These are phyloP conservation scores for Vulpes lagopus DNA, from an alignment of 2,113 vertebrate genomes.

Conservation along the genomic window DNA sequence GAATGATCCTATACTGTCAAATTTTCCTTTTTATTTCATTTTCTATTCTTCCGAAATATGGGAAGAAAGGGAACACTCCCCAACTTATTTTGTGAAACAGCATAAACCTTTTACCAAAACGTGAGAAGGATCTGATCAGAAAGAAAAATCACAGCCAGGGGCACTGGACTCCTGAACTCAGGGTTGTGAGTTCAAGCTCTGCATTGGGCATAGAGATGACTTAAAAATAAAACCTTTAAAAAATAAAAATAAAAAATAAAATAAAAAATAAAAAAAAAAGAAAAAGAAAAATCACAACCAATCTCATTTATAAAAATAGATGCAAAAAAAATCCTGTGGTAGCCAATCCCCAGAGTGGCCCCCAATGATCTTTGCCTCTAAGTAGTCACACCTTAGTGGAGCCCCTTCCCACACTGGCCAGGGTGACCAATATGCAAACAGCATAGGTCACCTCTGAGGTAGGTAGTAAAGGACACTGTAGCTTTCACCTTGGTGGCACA, in stretches of 20 bases:
- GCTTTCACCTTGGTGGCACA: background rate
- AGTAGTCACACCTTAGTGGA: background rate
- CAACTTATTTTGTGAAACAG: background rate
- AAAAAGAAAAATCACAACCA: background rate
- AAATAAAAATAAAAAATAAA: too few species aligned
- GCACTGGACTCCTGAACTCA: background rate
- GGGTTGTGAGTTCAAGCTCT: background rate
- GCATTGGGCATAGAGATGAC: background rate
- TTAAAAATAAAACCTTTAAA: background rate
- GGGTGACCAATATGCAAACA: background rate
- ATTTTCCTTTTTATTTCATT: background rate
- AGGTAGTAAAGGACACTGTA: background rate
- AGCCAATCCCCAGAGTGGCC: background rate
- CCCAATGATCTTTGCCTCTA: background rate
- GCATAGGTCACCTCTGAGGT: background rate
- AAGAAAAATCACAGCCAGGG: background rate
- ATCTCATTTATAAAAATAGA: background rate
- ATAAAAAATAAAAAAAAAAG: background rate
- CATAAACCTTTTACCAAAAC: background rate
- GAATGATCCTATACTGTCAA: background rate
- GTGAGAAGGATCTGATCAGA: background rate
- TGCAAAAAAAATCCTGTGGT: background rate
- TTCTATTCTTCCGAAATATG: background rate
- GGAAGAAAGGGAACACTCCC: background rate
- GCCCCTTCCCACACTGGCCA: background rate